Percentiles rank a stretch among this genome's conserved stretches.
phyloP scores from a whole-genome alignment of 2,888 invertebrate genomes.

The Tuberolachnus salignus region DNA sequence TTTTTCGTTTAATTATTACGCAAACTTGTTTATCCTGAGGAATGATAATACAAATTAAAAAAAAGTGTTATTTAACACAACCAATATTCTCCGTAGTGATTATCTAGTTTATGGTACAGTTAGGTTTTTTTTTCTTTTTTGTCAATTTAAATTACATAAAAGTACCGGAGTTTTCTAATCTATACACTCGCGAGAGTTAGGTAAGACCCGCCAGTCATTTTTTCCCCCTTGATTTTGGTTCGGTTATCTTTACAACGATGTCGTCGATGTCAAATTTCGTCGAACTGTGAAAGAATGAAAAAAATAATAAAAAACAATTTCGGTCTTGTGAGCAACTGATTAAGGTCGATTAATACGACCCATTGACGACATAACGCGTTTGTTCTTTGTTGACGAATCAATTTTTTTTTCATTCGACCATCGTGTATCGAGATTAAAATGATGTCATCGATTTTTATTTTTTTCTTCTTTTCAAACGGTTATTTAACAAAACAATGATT shows the following conservation, averaged over 20 bases:
- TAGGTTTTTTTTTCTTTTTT: not conserved
- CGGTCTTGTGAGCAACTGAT: conserved; percentile 43
- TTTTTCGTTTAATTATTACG: conserved; percentile 6
- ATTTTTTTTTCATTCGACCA: conserved; percentile 35
- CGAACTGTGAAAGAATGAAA: conserved; percentile 46
- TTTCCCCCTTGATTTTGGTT: not conserved
- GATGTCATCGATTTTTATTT: conserved; percentile 46
- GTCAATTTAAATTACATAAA: not conserved
- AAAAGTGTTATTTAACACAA: conserved; percentile 3
- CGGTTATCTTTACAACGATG: conserved; percentile 16
- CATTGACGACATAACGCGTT: conserved; percentile 35
- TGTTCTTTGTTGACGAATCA: conserved; percentile 55
- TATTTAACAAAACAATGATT: conserved; percentile 6
- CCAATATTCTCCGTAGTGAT: not conserved
- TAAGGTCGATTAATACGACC: conserved; percentile 57
- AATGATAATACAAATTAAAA: too few species aligned
- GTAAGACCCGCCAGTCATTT: conserved; percentile 3
- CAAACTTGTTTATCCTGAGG: conserved; percentile 4
- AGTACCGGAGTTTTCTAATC: conserved; percentile 9
- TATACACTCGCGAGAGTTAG: not conserved
- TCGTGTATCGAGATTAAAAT: conserved; percentile 47
- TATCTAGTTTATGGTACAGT: conserved; percentile 1
- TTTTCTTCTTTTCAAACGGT: not conserved
- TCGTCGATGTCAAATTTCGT: conserved; percentile 47
- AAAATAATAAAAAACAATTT: conserved; percentile 32